These are phyloP conservation scores for Papilio xuthus DNA, from an alignment of 1,140 invertebrate species.

Conservation along the genomic window DNA sequence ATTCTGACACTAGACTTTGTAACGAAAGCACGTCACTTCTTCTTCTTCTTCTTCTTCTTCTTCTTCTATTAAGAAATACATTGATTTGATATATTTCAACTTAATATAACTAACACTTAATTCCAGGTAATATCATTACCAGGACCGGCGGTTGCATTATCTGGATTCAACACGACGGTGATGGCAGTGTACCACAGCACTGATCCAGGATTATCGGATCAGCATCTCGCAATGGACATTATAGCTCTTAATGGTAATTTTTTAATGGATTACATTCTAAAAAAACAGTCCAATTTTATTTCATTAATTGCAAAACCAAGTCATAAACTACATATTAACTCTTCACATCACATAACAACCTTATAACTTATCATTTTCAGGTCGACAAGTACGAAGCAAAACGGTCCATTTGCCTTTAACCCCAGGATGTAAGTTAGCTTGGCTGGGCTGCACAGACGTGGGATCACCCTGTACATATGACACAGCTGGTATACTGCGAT, in stretches of 20 bases:
- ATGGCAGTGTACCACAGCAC: conserved; percentile 90
- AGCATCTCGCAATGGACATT: conserved; percentile 83
- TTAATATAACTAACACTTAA: too few species aligned
- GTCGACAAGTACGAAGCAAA: conserved; percentile 76
- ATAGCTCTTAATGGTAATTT: conserved; percentile 57
- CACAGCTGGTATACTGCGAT: conserved; percentile 85
- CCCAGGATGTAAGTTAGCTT: conserved; percentile 86
- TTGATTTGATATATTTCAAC: too few species aligned
- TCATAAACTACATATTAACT: too few species aligned
- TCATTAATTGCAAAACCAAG: background rate
- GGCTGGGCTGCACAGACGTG: conserved; percentile 92
- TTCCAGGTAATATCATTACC: conserved; percentile 85
- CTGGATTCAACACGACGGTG: conserved; percentile 86
- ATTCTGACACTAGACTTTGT: too few species aligned
- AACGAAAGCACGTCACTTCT: too few species aligned
- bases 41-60: too few species aligned
- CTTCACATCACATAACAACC: too few species aligned
- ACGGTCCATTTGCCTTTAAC: conserved; percentile 86
- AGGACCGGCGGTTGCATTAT: conserved; percentile 87
- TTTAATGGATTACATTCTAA: too few species aligned
- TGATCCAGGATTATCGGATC: conserved; percentile 77
- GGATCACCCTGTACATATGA: conserved; percentile 88
- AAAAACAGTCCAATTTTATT: too few species aligned
- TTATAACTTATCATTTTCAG: conserved; percentile 50
- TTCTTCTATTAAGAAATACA: too few species aligned